Base-by-base conservation (phyloP, 2,113 vertebrate species). In the Ia io region DNA sequence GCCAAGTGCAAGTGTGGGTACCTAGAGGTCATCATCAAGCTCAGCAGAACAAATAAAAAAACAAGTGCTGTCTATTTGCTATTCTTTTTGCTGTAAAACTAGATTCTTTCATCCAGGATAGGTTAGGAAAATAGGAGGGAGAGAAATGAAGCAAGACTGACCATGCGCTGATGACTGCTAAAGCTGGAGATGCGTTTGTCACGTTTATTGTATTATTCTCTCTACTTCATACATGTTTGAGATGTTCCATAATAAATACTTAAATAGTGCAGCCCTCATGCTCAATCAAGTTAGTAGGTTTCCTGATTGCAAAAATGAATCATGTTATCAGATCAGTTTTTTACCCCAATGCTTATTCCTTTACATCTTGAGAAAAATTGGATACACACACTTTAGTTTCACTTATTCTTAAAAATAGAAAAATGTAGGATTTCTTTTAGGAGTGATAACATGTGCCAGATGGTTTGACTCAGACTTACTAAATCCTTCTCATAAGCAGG, bases 401-500 rank as follows among this genome's bases (percentile, higher is more conserved):
- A 53, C 22, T 96, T 78, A 32, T 4, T 88, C 28, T 96, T 93
- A 80, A 88, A 90, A 88, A 93, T 89, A 86, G 51, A 28, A 78
- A 89, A 92, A 49, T 78, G 53, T 44, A 90, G n/a, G 30, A 53
- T 88, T 93, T 83, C 42, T 93, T 30, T n/a, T 63, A 65, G 37
- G 42, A 95, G 67, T 85, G 56, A 70, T 65, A 89, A 76, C n/a
- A 61, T 86, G 20, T 28, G 40, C 88, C 93, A 90, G 47, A 80
- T 80, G 61, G 42, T n/a, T 83, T 63, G 74, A 22, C 53, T 84
- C 42, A 56, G 70, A 49, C 42, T 80, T 84, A 67, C 14, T 73
- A 69, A 93, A 30, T 49, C 37, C 10, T 37, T 87, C 59, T 82
- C 80, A 47, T 28, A 74, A 79, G 44, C 61, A 82, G 65, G 28